These are phyloP conservation scores for Polyommatus icarus DNA, from an alignment of 2,888 invertebrate genomes.

Conservation along the genomic window DNA sequence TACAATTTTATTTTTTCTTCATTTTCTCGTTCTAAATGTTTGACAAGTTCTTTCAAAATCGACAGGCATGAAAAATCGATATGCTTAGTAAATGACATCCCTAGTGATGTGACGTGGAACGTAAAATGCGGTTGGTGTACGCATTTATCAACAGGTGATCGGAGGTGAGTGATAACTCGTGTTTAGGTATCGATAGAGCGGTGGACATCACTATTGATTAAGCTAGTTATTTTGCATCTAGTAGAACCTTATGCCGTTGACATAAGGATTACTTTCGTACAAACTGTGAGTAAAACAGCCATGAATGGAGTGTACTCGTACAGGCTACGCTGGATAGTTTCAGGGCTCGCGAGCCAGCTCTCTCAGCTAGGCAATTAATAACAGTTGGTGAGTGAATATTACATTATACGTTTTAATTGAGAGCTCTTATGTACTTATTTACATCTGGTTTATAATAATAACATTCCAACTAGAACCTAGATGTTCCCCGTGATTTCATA, in stretches of 20 bases:
- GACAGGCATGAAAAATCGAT: background rate
- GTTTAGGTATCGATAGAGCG: background rate
- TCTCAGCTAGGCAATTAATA: slow-evolving; percentile 2
- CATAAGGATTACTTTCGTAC: background rate
- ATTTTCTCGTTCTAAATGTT: background rate
- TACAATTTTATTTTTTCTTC: background rate
- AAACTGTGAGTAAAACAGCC: background rate
- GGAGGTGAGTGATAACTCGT: slow-evolving; percentile 20
- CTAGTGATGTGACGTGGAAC: slow-evolving; percentile 25
- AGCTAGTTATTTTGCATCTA: background rate
- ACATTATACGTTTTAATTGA: background rate
- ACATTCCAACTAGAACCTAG: too few species aligned
- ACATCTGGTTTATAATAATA: background rate
- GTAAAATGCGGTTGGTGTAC: slow-evolving; percentile 18
- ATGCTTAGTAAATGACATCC: slow-evolving; percentile 1
- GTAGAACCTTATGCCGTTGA: background rate
- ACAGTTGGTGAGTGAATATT: background rate
- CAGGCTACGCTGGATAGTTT: background rate
- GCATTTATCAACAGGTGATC: slow-evolving; percentile 24
- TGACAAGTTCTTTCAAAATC: background rate
- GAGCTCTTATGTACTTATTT: background rate
- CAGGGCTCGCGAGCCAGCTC: background rate
- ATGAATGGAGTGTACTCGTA: background rate
- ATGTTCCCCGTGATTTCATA: background rate
- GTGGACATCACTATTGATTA: background rate